Percentiles rank a stretch among this genome's conserved stretches.
Evolutionary conservation across 2,797 vertebrate species (phyloP).

Genomic region (Coilia nasus): DNA sequence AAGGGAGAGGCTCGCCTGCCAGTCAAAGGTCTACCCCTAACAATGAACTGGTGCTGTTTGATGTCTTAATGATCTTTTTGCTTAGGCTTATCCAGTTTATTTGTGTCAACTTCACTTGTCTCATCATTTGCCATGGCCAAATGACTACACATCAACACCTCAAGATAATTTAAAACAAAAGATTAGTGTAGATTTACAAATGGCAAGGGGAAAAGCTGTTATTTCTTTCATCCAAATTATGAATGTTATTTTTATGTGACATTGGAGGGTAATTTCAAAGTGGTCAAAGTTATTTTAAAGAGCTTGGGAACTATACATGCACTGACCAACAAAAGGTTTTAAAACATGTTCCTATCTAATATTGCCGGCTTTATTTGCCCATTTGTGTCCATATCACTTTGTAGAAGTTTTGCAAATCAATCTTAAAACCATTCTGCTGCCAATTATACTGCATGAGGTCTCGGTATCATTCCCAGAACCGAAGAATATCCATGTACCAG

Average conservation of each 20-base stretch:
- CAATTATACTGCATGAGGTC: background rate
- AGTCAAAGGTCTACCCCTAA: background rate
- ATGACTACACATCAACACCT: background rate
- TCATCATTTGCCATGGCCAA: background rate
- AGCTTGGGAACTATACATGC: background rate
- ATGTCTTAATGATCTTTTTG: constrained; percentile 4
- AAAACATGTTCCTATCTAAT: background rate
- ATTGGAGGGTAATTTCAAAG: too few relatives aligned
- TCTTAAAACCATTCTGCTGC: background rate
- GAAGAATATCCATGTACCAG: background rate
- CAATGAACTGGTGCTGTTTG: background rate
- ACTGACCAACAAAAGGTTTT: background rate
- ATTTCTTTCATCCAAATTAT: background rate
- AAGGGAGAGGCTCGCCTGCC: background rate
- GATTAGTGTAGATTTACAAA: too few relatives aligned
- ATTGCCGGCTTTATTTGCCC: background rate
- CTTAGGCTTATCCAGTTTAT: background rate
- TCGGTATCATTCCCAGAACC: background rate
- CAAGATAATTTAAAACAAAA: background rate
- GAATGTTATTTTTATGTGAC: too few relatives aligned
- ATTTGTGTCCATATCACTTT: background rate
- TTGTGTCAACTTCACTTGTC: background rate
- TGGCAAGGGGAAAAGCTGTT: too few relatives aligned
- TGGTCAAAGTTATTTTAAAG: background rate
- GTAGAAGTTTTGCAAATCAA: background rate